Evolutionary conservation across 92 coral and sea anemone genomes (phyloP).

Genomic region (Epizoanthus stellaris): DNA sequence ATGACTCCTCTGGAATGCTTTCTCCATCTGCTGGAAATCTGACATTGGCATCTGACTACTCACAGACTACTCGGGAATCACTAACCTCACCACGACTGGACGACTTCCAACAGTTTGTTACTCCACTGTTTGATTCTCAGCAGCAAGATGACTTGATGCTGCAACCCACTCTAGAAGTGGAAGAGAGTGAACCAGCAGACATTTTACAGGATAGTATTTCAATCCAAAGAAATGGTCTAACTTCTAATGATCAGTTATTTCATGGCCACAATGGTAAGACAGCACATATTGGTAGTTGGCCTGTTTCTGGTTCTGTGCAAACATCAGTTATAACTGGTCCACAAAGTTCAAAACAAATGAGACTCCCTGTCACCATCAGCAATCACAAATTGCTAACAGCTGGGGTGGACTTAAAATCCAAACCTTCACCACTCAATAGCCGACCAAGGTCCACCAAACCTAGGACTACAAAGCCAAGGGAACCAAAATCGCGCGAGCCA

Average conservation of each 20-base stretch:
- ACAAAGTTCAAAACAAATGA: conserved; percentile 50
- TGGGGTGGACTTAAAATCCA: conserved; percentile 42
- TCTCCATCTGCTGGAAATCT: conserved; percentile 65
- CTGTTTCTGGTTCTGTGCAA: conserved; percentile 53
- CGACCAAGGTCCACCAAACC: conserved; percentile 53
- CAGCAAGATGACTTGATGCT: conserved; percentile 75
- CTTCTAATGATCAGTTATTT: conserved; percentile 66
- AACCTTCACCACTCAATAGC: conserved; percentile 74
- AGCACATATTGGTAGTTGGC: conserved; percentile 58
- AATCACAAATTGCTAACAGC: conserved; percentile 29
- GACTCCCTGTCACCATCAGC: conserved; percentile 16
- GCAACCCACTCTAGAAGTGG: conserved; percentile 61
- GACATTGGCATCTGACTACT: conserved; percentile 78
- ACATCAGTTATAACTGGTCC: conserved; percentile 78
- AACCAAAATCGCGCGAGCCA: conserved; percentile 42
- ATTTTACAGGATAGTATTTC: conserved; percentile 52
- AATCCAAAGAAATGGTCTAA: conserved; percentile 64
- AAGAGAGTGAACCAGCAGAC: conserved; percentile 53
- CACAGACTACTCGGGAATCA: conserved; percentile 74
- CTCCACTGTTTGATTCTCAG: conserved; percentile 78
- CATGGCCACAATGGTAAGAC: conserved; percentile 41
- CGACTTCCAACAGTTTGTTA: conserved; percentile 77
- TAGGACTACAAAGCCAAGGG: conserved; percentile 32
- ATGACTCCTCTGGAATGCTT: conserved; percentile 70
- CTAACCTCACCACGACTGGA: conserved; percentile 75